A percentile compares a stretch with the other conserved stretches of the same genome.
Evolutionary conservation across 1,140 invertebrate genomes (phyloP).

Genomic region (Bathynomus jamesi): DNA sequence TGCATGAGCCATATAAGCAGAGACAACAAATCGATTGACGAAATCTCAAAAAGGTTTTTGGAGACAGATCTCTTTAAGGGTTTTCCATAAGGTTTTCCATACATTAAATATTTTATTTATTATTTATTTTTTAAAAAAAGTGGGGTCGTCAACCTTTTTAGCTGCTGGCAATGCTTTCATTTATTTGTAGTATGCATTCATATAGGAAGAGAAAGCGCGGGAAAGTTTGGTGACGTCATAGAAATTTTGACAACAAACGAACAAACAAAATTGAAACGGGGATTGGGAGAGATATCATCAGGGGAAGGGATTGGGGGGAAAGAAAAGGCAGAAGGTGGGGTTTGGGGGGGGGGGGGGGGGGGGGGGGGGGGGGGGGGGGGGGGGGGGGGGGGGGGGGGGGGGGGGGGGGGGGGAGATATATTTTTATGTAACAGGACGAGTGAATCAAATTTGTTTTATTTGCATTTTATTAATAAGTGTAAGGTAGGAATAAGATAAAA

Average conservation of each 20-base stretch:
- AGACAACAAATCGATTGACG: too few relatives aligned
- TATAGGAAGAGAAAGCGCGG: neutral
- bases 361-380: neutral
- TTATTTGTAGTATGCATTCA: neutral
- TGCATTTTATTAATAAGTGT: too few relatives aligned
- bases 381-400: neutral
- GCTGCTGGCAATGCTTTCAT: neutral
- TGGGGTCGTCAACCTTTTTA: neutral
- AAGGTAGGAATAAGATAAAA: too few relatives aligned
- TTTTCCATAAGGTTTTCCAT: too few relatives aligned
- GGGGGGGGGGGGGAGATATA: neutral
- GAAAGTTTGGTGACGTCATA: neutral
- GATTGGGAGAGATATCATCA: neutral
- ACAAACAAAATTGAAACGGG: neutral
- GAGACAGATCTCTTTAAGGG: too few relatives aligned
- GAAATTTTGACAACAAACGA: neutral
- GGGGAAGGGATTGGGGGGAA: neutral
- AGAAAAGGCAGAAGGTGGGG: neutral
- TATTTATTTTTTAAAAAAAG: too few relatives aligned
- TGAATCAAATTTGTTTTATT: too few relatives aligned
- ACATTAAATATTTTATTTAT: too few relatives aligned
- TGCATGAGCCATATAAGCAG: too few relatives aligned
- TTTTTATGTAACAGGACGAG: too few relatives aligned
- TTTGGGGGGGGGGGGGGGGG: neutral
- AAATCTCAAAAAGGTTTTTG: too few relatives aligned